Base-by-base conservation (phyloP, 2,888 invertebrate genomes). In the Stenoptilia bipunctidactyla region DNA sequence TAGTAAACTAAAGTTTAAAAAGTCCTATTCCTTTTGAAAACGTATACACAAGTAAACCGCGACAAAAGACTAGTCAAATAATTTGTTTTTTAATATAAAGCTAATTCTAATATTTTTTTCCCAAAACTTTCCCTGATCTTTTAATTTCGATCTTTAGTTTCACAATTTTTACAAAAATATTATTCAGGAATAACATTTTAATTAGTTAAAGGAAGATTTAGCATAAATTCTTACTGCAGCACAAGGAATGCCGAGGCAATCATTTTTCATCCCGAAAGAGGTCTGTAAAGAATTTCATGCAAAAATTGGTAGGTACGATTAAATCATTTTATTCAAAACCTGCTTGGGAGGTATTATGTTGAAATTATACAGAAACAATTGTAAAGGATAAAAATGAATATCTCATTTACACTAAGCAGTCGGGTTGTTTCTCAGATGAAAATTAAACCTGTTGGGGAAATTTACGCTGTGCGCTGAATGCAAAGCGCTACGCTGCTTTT, bases 321-420 rank as follows among this genome's bases (percentile, higher is more conserved):
- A 68, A 70, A 73, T 73, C 65, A 72, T 72, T 71, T 65, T 60
- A 64, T 69, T 71, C 68, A 64, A 55, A 61, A 66, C 65, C 63
- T 63, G 64, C 60, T 57, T 55, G 5, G 51, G 58, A 57, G 57
- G 71, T 60, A 67, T 71, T 74, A 75, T 72, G 66, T 59, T 30
- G 47, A 66, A 72, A 74, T 76, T 73, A 74, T 73, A 65, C 70
- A 55, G 64, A 57, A 64, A 66, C 65, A 30, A 69, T 68, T 69
- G 69, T 61, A 52, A 64, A 59, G 60, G 62, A 71, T 70, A 71
- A 70, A 71, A 76, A 72, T 69, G 66, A 70, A 71, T 66, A 58
- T 62, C 61, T 68, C 60, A 61, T 68, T 61, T 57, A 58, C 51
- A 55, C 54, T 61, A 62, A 65, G 57, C 56, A 64, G 58, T 56